Base-by-base conservation (phyloP, 2,113 vertebrate genomes). In the Salvator merianae region DNA sequence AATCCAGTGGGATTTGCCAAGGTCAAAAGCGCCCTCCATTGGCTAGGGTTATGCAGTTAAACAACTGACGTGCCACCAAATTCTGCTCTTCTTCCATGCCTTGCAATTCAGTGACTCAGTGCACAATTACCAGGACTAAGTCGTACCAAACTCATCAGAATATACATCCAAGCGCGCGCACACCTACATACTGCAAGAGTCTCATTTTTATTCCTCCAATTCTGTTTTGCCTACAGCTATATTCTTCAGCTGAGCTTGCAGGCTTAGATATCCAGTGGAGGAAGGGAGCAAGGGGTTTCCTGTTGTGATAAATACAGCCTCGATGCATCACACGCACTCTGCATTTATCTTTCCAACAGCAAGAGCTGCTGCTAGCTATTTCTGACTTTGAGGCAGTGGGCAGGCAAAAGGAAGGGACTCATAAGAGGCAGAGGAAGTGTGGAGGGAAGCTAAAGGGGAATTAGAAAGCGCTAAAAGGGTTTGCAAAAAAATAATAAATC, bases 401-500 rank as follows among this genome's bases (percentile, higher is more conserved):
- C 28, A 71, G 26, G 38, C 63, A 59, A 73, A 28, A 62, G 34
- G 70, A 82, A 14, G 36, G 5, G 10, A 20, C 47, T 18, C 71
- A 50, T 59, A 62, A 22, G 83, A 32, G n/a, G 55, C 24, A 62
- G 72, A 81, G 36, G 20, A n/a, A 65, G 26, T 32, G 63, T 43
- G n/a, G 43, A 47, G 36, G 38, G 62, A 66, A 68, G n/a, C 53
- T 36, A 43, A 75, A 16, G 43, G 43, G 69, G 22, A 38, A 77
- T 1, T 32, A 38, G 7, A 24, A 59, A 86, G 26, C 55, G 16
- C 68, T 43, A 75, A 59, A 65, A 77, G 94, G 87, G 94, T 81
- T 88, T 53, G 26, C 1, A 18, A n/a, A 16, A 22, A 47, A 2
- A 47, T 7, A 47, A 47, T 2, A 47, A 47, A 30, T 10, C 24